These are phyloP conservation scores for Sorex maritimensis DNA, from an alignment of 2,797 vertebrate genomes.

Conservation along the genomic window DNA sequence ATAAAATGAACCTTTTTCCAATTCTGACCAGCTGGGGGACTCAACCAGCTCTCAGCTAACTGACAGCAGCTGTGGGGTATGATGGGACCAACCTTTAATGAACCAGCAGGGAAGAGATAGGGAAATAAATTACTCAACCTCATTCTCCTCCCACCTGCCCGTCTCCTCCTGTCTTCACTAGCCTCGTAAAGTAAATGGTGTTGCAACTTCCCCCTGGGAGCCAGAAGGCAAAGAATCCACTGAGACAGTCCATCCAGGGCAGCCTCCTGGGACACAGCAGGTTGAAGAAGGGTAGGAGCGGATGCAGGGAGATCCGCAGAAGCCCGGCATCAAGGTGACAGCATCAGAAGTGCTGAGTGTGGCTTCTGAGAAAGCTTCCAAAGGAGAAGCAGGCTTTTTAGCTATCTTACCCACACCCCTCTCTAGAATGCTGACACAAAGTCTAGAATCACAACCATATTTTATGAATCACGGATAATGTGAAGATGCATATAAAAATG, in stretches of 20 bases:
- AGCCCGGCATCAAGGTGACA: background rate
- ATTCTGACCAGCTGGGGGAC: background rate
- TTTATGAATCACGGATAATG: background rate
- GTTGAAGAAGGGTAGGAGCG: background rate
- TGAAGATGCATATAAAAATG: background rate
- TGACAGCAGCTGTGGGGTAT: background rate
- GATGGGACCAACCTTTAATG: background rate
- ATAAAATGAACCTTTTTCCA: background rate
- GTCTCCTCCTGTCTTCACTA: background rate
- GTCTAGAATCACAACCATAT: background rate
- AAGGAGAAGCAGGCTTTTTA: background rate
- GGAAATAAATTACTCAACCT: background rate
- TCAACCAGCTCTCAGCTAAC: background rate
- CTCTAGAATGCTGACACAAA: conserved; percentile 19
- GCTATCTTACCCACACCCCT: background rate
- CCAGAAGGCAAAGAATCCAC: background rate
- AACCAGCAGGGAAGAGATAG: background rate
- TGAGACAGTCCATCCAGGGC: background rate
- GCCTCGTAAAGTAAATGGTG: conserved; percentile 25
- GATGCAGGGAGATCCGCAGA: background rate
- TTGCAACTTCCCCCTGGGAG: background rate
- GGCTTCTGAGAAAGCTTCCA: background rate
- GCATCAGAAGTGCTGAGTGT: background rate
- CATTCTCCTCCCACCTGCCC: background rate
- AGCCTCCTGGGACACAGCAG: background rate